Evolutionary conservation across 2,113 vertebrate genomes (phyloP).

Genomic region (Limanda limanda): DNA sequence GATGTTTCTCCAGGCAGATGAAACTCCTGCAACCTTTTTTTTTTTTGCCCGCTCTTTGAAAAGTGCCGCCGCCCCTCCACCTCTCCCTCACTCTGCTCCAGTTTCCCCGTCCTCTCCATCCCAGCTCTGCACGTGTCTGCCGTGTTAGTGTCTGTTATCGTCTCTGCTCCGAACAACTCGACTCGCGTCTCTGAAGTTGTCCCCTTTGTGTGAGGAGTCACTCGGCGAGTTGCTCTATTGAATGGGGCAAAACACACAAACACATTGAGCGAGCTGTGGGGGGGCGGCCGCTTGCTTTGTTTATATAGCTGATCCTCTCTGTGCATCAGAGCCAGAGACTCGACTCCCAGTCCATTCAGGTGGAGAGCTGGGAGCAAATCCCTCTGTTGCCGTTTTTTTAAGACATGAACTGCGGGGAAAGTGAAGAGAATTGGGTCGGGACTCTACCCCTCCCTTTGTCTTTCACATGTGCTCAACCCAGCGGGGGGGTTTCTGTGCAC

Average conservation of each 20-base stretch:
- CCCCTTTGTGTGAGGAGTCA: conserved; percentile 47
- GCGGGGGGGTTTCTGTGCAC: too few relatives aligned
- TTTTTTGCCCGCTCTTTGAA: neutral
- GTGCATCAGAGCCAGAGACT: conserved; percentile 21
- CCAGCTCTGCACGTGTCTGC: neutral
- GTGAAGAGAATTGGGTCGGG: too few relatives aligned
- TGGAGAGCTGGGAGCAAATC: neutral
- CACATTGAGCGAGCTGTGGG: conserved; percentile 34
- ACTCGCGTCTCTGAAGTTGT: conserved; percentile 41
- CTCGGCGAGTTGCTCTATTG: conserved; percentile 45
- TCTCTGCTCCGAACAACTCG: conserved; percentile 31
- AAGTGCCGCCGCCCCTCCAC: neutral
- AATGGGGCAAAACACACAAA: conserved; percentile 50
- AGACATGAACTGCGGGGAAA: neutral
- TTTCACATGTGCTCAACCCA: too few relatives aligned
- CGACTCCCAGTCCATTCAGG: conserved; percentile 13
- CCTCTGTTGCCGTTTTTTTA: neutral
- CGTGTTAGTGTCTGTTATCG: conserved; percentile 1
- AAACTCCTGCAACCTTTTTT: conserved; percentile 6
- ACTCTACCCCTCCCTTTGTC: too few relatives aligned
- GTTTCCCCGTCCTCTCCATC: neutral
- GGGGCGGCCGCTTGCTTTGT: conserved; percentile 65
- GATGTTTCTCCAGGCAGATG: conserved; percentile 15
- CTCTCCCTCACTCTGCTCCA: neutral
- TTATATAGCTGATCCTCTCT: conserved; percentile 69